Conservation (phyloP, 2,797 vertebrate genomes). For the Lacerta agilis region DNA sequence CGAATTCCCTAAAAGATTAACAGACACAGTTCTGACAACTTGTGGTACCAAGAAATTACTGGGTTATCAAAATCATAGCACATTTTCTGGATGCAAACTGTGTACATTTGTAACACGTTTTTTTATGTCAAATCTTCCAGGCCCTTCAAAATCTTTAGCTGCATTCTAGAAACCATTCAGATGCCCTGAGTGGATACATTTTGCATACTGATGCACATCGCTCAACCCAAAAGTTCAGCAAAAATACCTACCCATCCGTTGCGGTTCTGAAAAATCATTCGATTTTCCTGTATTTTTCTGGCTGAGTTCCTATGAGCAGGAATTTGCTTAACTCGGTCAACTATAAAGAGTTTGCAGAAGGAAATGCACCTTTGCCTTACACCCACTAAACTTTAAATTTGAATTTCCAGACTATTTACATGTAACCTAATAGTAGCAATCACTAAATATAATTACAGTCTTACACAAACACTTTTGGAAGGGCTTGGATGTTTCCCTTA, state of each 20-base stretch:
- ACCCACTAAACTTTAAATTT: slow-evolving; percentile 41
- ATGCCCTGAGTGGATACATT: slow-evolving; percentile 42
- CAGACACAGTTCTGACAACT: slow-evolving; percentile 34
- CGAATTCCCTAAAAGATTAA: slow-evolving; percentile 39
- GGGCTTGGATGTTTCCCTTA: slow-evolving; percentile 26
- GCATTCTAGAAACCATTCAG: slow-evolving; percentile 33
- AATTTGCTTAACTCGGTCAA: slow-evolving; percentile 50
- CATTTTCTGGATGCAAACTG: slow-evolving; percentile 37
- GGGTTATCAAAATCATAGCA: slow-evolving; percentile 34
- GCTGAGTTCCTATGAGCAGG: slow-evolving; percentile 29
- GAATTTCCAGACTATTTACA: slow-evolving; percentile 54
- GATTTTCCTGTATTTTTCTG: not conserved
- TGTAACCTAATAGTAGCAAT: slow-evolving; percentile 40
- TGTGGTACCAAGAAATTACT: slow-evolving; percentile 5
- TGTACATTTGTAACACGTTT: slow-evolving; percentile 42
- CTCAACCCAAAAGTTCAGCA: slow-evolving; percentile 31
- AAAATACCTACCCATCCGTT: slow-evolving; percentile 1
- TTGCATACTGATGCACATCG: not conserved
- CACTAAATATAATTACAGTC: slow-evolving; percentile 52
- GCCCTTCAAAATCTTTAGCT: not conserved
- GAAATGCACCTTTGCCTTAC: slow-evolving; percentile 47
- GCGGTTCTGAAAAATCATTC: slow-evolving; percentile 2
- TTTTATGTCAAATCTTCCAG: slow-evolving; percentile 6
- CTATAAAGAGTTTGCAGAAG: slow-evolving; percentile 38
- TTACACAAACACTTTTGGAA: slow-evolving; percentile 46